Percentiles rank a stretch among this genome's conserved stretches.
Conservation (phyloP, 2,113 vertebrate genomes). For the Dasyprocta punctata region DNA sequence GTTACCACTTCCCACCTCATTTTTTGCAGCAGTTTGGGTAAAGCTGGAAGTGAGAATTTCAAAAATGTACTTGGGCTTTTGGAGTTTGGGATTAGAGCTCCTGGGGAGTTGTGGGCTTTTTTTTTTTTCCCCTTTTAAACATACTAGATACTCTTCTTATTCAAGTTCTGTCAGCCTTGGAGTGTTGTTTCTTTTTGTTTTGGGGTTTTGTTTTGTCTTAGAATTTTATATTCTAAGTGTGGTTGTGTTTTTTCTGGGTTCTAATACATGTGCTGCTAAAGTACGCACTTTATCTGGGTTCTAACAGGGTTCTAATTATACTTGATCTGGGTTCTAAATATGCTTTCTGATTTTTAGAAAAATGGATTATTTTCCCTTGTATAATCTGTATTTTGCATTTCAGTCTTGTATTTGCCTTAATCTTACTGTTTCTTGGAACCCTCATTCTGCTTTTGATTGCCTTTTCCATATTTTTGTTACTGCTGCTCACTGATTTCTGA, state of each 20-base stretch:
- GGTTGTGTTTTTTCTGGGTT: neutral
- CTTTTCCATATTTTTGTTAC: neutral
- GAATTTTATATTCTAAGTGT: neutral
- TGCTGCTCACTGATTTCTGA: neutral
- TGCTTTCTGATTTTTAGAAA: neutral
- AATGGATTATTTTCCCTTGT: neutral
- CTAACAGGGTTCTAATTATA: no score
- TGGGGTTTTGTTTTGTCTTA: neutral
- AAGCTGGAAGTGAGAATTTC: constrained; percentile 26
- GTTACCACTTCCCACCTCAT: neutral
- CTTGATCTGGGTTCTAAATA: neutral
- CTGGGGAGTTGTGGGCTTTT: neutral
- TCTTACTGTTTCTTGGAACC: neutral
- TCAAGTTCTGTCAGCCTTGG: neutral
- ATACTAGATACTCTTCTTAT: neutral
- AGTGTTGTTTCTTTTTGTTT: neutral
- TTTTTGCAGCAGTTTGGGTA: neutral
- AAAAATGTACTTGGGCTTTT: constrained; percentile 31
- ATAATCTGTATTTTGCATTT: neutral
- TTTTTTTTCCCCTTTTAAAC: neutral
- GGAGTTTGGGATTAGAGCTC: neutral
- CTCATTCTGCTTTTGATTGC: constrained; percentile 8
- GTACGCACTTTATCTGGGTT: neutral
- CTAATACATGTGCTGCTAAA: neutral
- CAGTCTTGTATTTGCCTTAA: neutral